phyloP scores from a whole-genome alignment of 2,888 invertebrate genomes.

The Polylopha cassiicola region DNA sequence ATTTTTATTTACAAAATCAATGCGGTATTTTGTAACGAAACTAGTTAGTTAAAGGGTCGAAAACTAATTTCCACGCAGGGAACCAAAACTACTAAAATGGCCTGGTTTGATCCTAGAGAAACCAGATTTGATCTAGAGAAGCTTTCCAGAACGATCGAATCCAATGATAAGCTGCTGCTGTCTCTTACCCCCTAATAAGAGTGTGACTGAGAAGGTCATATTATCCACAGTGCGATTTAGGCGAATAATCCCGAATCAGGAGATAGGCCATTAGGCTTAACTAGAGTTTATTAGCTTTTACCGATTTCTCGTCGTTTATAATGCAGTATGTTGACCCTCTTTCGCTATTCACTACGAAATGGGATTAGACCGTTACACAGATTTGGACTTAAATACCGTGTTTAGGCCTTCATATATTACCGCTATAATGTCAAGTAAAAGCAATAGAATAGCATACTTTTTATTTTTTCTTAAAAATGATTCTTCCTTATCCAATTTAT shows the following conservation, averaged over 20 bases:
- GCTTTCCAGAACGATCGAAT: constrained; percentile 4
- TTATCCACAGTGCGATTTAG: constrained; percentile 1
- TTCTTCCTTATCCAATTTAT: too few relatives aligned
- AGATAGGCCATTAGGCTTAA: constrained; percentile 26
- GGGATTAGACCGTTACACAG: too few relatives aligned
- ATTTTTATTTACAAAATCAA: too few relatives aligned
- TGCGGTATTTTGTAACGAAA: constrained; percentile 3
- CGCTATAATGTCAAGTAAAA: too few relatives aligned
- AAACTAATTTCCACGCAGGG: constrained; percentile 14
- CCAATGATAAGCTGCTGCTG: constrained; percentile 1
- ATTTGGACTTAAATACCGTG: too few relatives aligned
- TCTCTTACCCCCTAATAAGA: constrained; percentile 2
- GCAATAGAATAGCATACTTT: too few relatives aligned
- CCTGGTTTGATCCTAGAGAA: constrained; percentile 10
- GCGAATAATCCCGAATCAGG: constrained; percentile 24
- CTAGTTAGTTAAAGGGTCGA: constrained; percentile 8
- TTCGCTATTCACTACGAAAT: neutral
- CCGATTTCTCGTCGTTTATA: constrained; percentile 23
- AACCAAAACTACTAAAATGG: constrained; percentile 16
- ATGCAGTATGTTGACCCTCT: constrained; percentile 2
- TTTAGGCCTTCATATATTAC: too few relatives aligned
- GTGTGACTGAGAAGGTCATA: constrained; percentile 6
- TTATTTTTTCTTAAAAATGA: too few relatives aligned
- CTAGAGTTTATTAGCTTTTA: constrained; percentile 27
- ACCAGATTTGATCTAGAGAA: constrained; percentile 6